Base-by-base conservation (phyloP, 1,140 invertebrate genomes). In the Trachymyrmex cornetzi region DNA sequence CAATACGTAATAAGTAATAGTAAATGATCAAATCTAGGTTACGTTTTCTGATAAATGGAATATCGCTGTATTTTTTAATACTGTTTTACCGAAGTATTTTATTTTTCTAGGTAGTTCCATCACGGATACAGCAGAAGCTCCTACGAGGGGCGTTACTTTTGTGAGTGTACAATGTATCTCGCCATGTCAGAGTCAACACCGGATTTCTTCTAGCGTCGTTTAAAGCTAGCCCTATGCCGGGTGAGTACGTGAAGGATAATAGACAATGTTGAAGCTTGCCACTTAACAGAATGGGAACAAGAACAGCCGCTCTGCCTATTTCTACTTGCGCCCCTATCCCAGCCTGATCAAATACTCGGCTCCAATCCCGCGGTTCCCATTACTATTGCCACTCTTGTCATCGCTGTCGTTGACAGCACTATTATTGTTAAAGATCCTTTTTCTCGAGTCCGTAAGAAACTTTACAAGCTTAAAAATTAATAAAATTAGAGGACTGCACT, bases 261-360 rank as follows among this genome's bases (percentile, higher is more conserved):
- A 93, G 92, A 92, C 88, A 93, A 90, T 89, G 77, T 53, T 77
- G 87, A 91, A 90, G 89, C 89, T 93, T 88, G 90, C 88, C 92
- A 91, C 93, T 89, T 91, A 93, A 89, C 88, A 92, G 92, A 94
- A 94, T 95, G 94, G 94, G 94, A 95, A 95, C 92, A 91, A 90
- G 88, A 94, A 90, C 94, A 95, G 93, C 93, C 94, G 93, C 87
- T 90, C 90, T 91, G 90, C 89, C 91, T 93, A 92, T 90, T 94
- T 89, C 91, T 93, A 93, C 89, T 92, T 90, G 89, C 89, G 84
- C 90, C 91, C 93, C 93, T 92, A 89, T 91, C 85, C 89, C 88
- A 87, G 38, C 93, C 93, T 94, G 94, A 94, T 94, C 93, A 94
- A 95, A 94, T 93, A 95, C 87, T 91, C 87, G 55, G 77, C 84